These are phyloP conservation scores for Callorhinus ursinus DNA, from an alignment of 2,113 vertebrate genomes.

Conservation along the genomic window DNA sequence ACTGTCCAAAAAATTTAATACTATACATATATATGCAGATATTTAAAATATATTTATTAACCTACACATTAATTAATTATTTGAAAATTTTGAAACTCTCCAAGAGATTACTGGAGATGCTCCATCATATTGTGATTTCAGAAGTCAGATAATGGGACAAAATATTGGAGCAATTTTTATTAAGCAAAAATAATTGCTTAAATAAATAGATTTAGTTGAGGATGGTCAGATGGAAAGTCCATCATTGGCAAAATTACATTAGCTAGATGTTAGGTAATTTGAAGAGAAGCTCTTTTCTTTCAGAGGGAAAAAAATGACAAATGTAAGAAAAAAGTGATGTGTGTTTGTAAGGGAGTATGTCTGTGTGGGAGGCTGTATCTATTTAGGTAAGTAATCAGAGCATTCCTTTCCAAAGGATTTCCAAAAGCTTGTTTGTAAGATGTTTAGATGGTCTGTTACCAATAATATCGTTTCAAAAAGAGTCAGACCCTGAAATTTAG, in stretches of 20 bases:
- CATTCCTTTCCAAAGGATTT: background rate
- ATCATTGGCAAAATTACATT: background rate
- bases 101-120: background rate
- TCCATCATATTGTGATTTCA: background rate
- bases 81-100: background rate
- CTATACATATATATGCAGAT: background rate
- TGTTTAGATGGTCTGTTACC: background rate
- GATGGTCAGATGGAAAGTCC: background rate
- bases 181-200: background rate
- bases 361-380: background rate
- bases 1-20: background rate
- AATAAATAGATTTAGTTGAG: background rate
- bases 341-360: background rate
- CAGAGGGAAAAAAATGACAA: background rate
- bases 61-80: background rate
- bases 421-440: background rate
- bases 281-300: background rate
- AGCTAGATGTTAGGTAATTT: background rate
- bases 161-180: background rate
- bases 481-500: background rate
- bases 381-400: background rate
- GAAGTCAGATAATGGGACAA: background rate
- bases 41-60: conserved; percentile 8
- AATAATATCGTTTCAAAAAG: background rate
- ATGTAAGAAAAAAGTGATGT: background rate